Conservation (phyloP, 2,888 invertebrate genomes). For the Chrysodeixis includens region DNA sequence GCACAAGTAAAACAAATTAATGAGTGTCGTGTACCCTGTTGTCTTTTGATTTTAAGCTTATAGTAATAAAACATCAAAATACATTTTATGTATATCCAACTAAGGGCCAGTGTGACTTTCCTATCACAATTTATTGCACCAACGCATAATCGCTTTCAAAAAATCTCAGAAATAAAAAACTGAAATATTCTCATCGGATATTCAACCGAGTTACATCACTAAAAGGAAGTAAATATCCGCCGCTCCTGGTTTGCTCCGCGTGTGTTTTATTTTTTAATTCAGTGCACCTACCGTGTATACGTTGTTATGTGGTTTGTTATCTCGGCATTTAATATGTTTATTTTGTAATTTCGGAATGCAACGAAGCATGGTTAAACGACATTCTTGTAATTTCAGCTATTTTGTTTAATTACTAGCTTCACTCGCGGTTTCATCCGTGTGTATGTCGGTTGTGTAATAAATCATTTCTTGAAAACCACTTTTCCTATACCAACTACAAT, state of each 20-base stretch:
- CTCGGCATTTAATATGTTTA: constrained; percentile 48
- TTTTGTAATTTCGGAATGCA: neutral
- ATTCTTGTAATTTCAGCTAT: constrained; percentile 1
- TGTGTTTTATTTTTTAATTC: constrained; percentile 60
- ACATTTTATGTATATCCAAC: no score
- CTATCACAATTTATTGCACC: no score
- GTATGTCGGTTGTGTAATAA: no score
- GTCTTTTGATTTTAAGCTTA: no score
- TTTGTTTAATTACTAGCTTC: neutral
- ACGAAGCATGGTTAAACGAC: neutral
- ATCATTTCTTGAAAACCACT: no score
- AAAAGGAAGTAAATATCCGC: constrained; percentile 45
- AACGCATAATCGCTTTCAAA: no score
- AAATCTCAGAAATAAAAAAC: neutral
- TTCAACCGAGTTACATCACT: constrained; percentile 47
- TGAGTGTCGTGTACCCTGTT: no score
- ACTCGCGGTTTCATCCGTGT: no score
- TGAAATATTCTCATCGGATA: constrained; percentile 11
- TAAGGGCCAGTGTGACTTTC: no score
- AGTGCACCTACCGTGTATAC: constrained; percentile 44
- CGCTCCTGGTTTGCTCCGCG: constrained; percentile 42
- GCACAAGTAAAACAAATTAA: no score
- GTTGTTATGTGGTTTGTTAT: constrained; percentile 48
- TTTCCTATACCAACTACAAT: no score
- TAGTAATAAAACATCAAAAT: no score